Percentiles rank a stretch among this genome's conserved stretches.
Evolutionary conservation across 2,797 vertebrate species (phyloP).

Genomic region (Acipenser oxyrinchus): DNA sequence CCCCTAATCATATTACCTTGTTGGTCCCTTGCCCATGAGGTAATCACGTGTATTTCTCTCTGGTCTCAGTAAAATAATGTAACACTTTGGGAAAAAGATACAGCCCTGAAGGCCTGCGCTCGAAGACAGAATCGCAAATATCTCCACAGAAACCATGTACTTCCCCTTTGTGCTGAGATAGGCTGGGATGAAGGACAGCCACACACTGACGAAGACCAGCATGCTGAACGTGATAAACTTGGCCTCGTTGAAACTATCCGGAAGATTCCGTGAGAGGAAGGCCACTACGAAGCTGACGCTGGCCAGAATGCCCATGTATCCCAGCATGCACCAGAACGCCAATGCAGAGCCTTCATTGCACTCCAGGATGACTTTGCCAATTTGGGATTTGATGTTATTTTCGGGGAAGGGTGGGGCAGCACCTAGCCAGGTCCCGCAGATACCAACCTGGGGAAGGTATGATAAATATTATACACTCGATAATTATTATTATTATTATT

Average conservation of each 20-base stretch:
- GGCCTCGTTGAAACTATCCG: slow-evolving; percentile 13
- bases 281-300: slow-evolving; percentile 36
- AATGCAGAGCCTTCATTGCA: slow-evolving; percentile 35
- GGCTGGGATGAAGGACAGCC: slow-evolving; percentile 42
- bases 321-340: slow-evolving; percentile 36
- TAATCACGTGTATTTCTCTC: slow-evolving; percentile 41
- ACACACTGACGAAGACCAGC: slow-evolving; percentile 40
- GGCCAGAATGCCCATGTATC: slow-evolving; percentile 39
- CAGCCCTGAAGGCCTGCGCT: slow-evolving; percentile 38
- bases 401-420: not conserved
- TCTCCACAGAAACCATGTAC: slow-evolving; percentile 41
- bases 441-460: no score
- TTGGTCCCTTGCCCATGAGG: slow-evolving; percentile 26
- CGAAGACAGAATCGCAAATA: slow-evolving; percentile 42
- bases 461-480: no score
- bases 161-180: slow-evolving; percentile 44
- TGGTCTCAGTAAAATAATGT: slow-evolving; percentile 39
- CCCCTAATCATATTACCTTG: no score
- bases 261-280: slow-evolving; percentile 37
- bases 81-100: slow-evolving; percentile 44
- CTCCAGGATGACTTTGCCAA: slow-evolving; percentile 15
- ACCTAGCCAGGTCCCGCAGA: not conserved
- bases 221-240: not conserved
- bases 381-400: slow-evolving; percentile 7
- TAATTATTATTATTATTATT: no score